Evolutionary conservation across 1,140 invertebrate species (phyloP).

Genomic region (Cydia splendana): DNA sequence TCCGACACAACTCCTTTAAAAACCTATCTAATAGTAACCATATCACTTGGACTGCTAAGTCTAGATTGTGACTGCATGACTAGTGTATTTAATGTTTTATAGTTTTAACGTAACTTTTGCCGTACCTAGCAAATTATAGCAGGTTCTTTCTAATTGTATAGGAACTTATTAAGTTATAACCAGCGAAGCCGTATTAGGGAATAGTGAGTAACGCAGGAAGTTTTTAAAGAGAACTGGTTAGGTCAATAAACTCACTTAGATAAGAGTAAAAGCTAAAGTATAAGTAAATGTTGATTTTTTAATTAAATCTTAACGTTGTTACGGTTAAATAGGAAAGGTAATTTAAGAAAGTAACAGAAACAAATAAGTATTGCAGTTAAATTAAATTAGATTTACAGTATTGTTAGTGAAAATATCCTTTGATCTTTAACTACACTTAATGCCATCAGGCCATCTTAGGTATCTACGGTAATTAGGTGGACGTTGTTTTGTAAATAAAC

Average conservation of each 20-base stretch:
- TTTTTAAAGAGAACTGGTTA: conserved; percentile 18
- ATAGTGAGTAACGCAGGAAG: background rate
- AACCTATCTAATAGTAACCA: background rate
- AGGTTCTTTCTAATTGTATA: conserved; percentile 15
- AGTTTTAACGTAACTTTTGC: background rate
- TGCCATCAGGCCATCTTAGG: too few relatives aligned
- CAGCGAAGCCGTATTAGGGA: conserved; percentile 18
- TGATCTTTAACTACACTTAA: too few relatives aligned
- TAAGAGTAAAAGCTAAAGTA: background rate
- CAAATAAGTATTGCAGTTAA: too few relatives aligned
- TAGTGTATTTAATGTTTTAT: background rate
- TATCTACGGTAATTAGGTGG: too few relatives aligned
- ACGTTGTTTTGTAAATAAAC: too few relatives aligned
- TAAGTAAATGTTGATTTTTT: background rate
- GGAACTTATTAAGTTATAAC: conserved; percentile 7
- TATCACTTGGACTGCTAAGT: background rate
- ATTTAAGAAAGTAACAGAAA: too few relatives aligned
- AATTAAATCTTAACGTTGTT: background rate
- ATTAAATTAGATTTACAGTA: too few relatives aligned
- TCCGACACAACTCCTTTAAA: background rate
- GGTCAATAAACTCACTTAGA: background rate
- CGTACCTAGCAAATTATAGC: background rate
- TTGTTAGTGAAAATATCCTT: too few relatives aligned
- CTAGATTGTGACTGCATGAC: background rate
- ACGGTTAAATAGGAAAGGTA: too few relatives aligned